Evolutionary conservation across 1,140 invertebrate species (phyloP).

Genomic region (Aphidius gifuensis): DNA sequence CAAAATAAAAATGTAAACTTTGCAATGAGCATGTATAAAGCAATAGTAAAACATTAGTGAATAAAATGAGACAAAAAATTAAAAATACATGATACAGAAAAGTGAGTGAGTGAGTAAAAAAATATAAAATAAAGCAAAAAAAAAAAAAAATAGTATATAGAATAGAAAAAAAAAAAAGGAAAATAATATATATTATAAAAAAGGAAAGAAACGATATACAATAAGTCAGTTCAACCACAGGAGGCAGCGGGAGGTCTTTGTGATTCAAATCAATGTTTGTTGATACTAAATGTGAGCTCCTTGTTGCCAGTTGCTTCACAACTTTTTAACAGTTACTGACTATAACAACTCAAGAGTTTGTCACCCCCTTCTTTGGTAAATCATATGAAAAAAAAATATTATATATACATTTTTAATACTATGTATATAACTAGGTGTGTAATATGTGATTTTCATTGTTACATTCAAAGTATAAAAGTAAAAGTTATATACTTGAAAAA

Average conservation of each 20-base stretch:
- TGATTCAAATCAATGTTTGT: conserved; percentile 53
- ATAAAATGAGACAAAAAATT: no score
- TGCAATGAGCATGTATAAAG: no score
- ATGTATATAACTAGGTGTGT: conserved; percentile 11
- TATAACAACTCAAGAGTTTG: background rate
- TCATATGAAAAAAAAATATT: no score
- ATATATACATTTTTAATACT: no score
- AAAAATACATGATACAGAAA: background rate
- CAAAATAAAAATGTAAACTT: no score
- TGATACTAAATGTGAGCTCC: conserved; percentile 44
- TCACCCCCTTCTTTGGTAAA: background rate
- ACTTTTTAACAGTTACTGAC: conserved; percentile 12
- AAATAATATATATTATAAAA: conserved; percentile 25
- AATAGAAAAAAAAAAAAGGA: conserved; percentile 24
- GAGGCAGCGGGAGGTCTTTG: conserved; percentile 45
- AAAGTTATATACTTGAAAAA: conserved; percentile 5
- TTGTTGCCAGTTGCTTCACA: conserved; percentile 15
- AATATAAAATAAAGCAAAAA: conserved; percentile 4
- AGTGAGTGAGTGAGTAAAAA: conserved; percentile 21
- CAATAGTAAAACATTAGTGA: no score
- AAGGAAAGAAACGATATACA: conserved; percentile 10
- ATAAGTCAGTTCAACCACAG: conserved; percentile 13
- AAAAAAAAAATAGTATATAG: conserved; percentile 19
- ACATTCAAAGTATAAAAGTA: conserved; percentile 1
- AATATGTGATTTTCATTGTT: conserved; percentile 5